phyloP scores from a whole-genome alignment of 1,140 invertebrate genomes.

The Diachasmimorpha longicaudata region DNA sequence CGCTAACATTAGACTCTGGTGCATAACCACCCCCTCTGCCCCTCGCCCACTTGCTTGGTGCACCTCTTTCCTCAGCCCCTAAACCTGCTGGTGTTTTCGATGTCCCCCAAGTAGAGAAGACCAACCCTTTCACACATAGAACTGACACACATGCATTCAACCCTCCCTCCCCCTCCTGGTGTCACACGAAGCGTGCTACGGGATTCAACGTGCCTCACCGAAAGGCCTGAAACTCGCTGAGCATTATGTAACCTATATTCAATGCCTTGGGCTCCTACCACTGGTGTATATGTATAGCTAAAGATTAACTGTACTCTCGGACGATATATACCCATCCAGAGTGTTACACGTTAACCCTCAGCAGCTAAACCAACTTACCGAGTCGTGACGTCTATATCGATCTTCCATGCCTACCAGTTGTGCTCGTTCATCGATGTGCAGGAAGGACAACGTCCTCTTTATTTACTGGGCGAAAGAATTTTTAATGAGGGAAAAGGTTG shows the following conservation, averaged over 20 bases:
- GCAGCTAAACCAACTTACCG: neutral
- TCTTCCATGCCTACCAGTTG: neutral
- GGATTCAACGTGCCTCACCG: neutral
- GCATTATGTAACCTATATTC: constrained; percentile 10
- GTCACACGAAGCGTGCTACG: neutral
- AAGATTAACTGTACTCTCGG: neutral
- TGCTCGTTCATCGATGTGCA: neutral
- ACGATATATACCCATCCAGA: neutral
- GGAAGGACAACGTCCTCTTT: neutral
- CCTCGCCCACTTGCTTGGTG: neutral
- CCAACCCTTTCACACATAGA: neutral
- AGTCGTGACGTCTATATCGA: neutral
- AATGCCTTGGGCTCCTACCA: neutral
- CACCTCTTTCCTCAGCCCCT: neutral
- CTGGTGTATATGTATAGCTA: neutral
- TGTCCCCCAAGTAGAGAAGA: neutral
- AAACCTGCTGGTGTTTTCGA: neutral
- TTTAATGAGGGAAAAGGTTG: neutral
- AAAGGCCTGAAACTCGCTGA: neutral
- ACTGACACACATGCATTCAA: neutral
- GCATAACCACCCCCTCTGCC: neutral
- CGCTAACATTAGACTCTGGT: constrained; percentile 51
- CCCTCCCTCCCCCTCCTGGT: too few species aligned
- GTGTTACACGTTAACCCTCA: neutral
- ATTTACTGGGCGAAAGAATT: neutral